Evolutionary conservation across 2,113 vertebrate genomes (phyloP).

Genomic region (Etia nguti): DNA sequence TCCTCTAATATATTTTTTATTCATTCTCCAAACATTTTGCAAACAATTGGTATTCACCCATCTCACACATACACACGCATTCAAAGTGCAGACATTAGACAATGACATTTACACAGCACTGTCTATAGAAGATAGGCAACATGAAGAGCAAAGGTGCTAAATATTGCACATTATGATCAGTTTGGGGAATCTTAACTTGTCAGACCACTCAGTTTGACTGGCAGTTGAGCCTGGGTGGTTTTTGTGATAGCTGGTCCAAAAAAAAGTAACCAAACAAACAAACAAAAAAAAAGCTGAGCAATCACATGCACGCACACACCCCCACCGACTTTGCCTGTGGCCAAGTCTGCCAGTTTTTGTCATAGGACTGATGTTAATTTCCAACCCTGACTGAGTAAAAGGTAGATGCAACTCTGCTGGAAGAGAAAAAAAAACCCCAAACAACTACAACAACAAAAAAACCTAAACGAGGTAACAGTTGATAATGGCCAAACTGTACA

Average conservation of each 20-base stretch:
- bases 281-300: neutral
- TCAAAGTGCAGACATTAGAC: constrained; percentile 59
- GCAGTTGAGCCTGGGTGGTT: neutral
- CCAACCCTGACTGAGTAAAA: constrained; percentile 15
- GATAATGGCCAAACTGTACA: constrained; percentile 2
- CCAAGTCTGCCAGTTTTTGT: constrained; percentile 4
- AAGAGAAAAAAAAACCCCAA: neutral
- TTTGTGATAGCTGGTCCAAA: neutral
- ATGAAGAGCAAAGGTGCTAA: constrained; percentile 44
- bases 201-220: constrained; percentile 22
- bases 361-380: neutral
- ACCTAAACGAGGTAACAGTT: constrained; percentile 53
- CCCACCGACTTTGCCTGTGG: neutral
- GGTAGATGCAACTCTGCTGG: constrained; percentile 8
- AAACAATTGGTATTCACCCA: constrained; percentile 16
- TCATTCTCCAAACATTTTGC: constrained; percentile 29
- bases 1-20: constrained; percentile 25
- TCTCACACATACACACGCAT: neutral
- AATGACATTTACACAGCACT: constrained; percentile 37
- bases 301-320: neutral
- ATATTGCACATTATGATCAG: constrained; percentile 60
- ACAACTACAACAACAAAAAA: neutral
- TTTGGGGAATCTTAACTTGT: constrained; percentile 33
- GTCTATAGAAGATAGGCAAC: constrained; percentile 54
- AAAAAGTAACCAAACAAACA: neutral